phyloP scores from a whole-genome alignment of 2,888 invertebrate species.

The Stratiomys singularior region DNA sequence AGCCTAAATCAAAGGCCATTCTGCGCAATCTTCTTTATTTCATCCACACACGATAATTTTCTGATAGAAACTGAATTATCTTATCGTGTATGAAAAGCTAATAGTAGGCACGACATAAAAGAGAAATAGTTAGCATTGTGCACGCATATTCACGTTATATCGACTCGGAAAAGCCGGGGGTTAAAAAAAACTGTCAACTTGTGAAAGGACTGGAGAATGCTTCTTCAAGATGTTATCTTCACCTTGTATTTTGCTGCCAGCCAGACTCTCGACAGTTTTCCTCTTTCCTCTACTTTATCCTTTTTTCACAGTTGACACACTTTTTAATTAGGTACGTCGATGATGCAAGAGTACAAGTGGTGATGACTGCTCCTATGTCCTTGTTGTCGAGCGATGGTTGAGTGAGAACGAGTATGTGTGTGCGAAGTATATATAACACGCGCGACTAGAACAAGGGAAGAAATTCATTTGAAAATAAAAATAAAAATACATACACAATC shows the following conservation, averaged over 20 bases:
- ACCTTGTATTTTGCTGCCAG: constrained; percentile 45
- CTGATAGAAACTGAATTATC: background rate
- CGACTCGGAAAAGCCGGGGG: background rate
- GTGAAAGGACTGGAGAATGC: constrained; percentile 24
- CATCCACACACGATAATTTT: no score
- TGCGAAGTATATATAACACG: background rate
- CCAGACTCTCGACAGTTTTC: constrained; percentile 39
- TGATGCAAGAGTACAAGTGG: constrained; percentile 40
- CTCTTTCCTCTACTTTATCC: background rate
- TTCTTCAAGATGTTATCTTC: constrained; percentile 42
- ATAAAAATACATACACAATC: background rate
- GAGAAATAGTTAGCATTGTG: background rate
- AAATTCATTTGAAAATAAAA: background rate
- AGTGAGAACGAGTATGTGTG: constrained; percentile 28
- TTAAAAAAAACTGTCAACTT: background rate
- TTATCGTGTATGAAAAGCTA: background rate
- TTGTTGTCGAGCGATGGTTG: constrained; percentile 27
- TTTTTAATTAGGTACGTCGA: constrained; percentile 47
- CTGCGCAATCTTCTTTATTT: no score
- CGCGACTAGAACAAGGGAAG: background rate
- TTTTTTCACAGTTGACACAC: constrained; percentile 42
- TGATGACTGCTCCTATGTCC: constrained; percentile 44
- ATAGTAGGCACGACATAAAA: background rate
- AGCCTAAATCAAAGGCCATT: no score
- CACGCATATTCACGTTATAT: constrained; percentile 6